Evolutionary conservation across 2,888 invertebrate genomes (phyloP), one percentile per base, ranked within the genome.

Genomic region (Metallyticus violacea): DNA sequence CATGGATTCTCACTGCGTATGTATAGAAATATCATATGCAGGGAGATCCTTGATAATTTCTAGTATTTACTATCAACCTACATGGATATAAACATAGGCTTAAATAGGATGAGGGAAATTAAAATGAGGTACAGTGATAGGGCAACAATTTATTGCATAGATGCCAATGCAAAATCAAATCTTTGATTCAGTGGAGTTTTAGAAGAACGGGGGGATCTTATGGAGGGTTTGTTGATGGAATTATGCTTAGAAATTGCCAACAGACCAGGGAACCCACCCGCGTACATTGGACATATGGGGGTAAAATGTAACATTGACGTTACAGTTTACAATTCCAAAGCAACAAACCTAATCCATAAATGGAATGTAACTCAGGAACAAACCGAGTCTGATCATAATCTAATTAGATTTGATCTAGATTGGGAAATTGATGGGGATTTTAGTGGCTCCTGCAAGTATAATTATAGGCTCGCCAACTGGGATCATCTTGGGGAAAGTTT

Each of bases 241-340:
- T 30, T 78, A 15, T 4, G 28, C 6, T 4, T 85, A 26, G 4
- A 3, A 28, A 15, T 78, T 15, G 6, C 78, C 1, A 85, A 85
- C 27, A 2, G 26, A 26, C 79, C 29, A 0, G 25, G 25, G 4
- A 26, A 27, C 6, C 85, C 79, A 1, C 78, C 26, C 6, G 78
- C 85, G n/a, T 85, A 85, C 26, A 9, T 26, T 6, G 29, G 76
- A 5, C 78, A n/a, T n/a, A n/a, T n/a, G n/a, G n/a, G n/a, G n/a
- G n/a, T n/a, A n/a, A n/a, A n/a, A n/a, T n/a, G n/a, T 6, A 85
- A 85, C 26, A 79, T 85, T 7, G 40, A 85, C 22, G 25, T 85
- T 9, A 79, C 79, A 2, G 9, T 79, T n/a, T 5, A 7, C 1
- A 83, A 30, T 25, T 15, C 4, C 5, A 30, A 7, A 6, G 83